A percentile compares a stretch with the other conserved stretches of the same genome.
phyloP scores from a whole-genome alignment of 2,888 invertebrate genomes.

The Epinotia demarniana region DNA sequence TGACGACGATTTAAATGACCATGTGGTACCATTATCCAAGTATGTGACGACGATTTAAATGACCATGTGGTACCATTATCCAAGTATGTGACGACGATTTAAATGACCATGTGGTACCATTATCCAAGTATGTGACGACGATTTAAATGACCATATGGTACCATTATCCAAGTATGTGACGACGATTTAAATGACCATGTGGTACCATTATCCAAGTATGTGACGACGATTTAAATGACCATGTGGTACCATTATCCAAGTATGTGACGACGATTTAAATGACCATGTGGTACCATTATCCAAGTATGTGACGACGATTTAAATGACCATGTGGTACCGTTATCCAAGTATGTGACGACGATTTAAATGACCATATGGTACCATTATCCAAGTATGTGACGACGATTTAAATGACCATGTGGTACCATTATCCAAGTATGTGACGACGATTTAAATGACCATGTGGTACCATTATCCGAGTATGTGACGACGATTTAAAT shows the following conservation, averaged over 20 bases:
- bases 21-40: conserved; percentile 16
- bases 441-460: too few relatives aligned
- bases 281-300: too few relatives aligned
- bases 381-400: conserved; percentile 8
- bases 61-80: too few relatives aligned
- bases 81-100: background rate
- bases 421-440: conserved; percentile 13
- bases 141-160: too few relatives aligned
- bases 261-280: background rate
- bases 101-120: too few relatives aligned
- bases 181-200: too few relatives aligned
- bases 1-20: too few relatives aligned
- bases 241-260: conserved; percentile 16
- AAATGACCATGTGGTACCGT: too few relatives aligned
- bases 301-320: background rate
- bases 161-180: conserved; percentile 8
- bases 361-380: too few relatives aligned
- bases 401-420: too few relatives aligned
- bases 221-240: too few relatives aligned
- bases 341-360: background rate
- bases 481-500: background rate
- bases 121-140: background rate
- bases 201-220: conserved; percentile 13
- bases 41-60: background rate
- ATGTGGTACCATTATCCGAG: conserved; percentile 17